These are phyloP conservation scores for Caloenas nicobarica DNA, from an alignment of 2,113 vertebrate species.

Conservation along the genomic window DNA sequence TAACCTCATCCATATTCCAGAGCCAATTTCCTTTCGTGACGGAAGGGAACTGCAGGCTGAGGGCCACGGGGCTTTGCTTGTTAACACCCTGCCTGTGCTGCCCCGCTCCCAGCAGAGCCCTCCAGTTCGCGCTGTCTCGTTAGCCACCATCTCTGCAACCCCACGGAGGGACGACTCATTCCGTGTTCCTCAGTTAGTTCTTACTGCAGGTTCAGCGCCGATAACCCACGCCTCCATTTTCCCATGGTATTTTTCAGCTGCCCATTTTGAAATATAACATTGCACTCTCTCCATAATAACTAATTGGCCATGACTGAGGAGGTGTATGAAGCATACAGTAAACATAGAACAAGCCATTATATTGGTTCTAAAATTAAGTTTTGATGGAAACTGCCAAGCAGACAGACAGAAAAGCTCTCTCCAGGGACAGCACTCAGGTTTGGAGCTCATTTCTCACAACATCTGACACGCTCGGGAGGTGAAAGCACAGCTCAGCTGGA, in stretches of 20 bases:
- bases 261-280: not conserved
- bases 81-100: not conserved
- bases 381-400: not conserved
- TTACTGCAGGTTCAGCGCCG: fast-evolving
- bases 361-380: constrained; percentile 19
- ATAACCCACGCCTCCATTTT: not conserved
- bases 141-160: not conserved
- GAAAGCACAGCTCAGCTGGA: not conserved
- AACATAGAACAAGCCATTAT: constrained; percentile 15
- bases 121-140: not conserved
- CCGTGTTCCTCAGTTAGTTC: not conserved
- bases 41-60: not conserved
- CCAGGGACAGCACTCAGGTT: not conserved
- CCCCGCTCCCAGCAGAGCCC: not conserved
- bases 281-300: not conserved
- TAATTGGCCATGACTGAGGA: constrained; percentile 3
- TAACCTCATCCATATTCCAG: constrained; percentile 25
- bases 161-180: fast-evolving
- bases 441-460: constrained; percentile 15
- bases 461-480: not conserved
- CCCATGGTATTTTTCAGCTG: not conserved
- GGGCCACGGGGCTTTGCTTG: not conserved
- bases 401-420: constrained; percentile 5
- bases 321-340: not conserved
- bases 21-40: not conserved